Percentiles rank a stretch among this genome's conserved stretches.
phyloP scores from a whole-genome alignment of 2,797 vertebrate genomes.

The Leptatherina wallacei region DNA sequence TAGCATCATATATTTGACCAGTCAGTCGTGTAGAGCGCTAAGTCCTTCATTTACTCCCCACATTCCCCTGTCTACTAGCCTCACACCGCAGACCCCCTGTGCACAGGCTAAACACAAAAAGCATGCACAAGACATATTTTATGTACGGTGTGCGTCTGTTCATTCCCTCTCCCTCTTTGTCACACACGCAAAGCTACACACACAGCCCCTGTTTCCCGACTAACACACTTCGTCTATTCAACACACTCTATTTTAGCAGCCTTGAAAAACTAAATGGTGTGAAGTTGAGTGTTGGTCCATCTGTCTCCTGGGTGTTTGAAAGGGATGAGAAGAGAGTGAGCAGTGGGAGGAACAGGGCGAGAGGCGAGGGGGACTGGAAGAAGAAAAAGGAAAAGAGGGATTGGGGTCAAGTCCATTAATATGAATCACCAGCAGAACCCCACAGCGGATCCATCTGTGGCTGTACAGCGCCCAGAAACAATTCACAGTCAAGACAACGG shows the following conservation, averaged over 20 bases:
- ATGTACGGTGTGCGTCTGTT: conserved; percentile 24
- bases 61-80: conserved; percentile 55
- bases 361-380: conserved; percentile 52
- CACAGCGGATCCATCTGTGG: conserved; percentile 77
- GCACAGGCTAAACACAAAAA: conserved; percentile 29
- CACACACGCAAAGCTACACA: conserved; percentile 29
- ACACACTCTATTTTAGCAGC: conserved; percentile 75
- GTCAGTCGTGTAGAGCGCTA: conserved; percentile 75
- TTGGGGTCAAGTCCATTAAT: conserved; percentile 78
- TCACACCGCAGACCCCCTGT: conserved; percentile 42
- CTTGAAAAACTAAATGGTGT: conserved; percentile 85
- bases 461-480: conserved; percentile 59
- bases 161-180: conserved; percentile 11
- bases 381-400: conserved; percentile 67
- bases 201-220: conserved; percentile 48
- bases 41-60: conserved; percentile 79
- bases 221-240: conserved; percentile 63
- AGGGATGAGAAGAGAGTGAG: conserved; percentile 68
- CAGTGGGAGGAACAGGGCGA: conserved; percentile 51
- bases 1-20: conserved; percentile 79
- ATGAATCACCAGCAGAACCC: conserved; percentile 81
- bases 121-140: conserved; percentile 26
- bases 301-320: conserved; percentile 78
- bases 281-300: conserved; percentile 83
- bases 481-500: conserved; percentile 63